Evolutionary conservation across 2,113 vertebrate species (phyloP), one percentile per base, ranked within the genome.

Genomic region (Manacus vitellinus): DNA sequence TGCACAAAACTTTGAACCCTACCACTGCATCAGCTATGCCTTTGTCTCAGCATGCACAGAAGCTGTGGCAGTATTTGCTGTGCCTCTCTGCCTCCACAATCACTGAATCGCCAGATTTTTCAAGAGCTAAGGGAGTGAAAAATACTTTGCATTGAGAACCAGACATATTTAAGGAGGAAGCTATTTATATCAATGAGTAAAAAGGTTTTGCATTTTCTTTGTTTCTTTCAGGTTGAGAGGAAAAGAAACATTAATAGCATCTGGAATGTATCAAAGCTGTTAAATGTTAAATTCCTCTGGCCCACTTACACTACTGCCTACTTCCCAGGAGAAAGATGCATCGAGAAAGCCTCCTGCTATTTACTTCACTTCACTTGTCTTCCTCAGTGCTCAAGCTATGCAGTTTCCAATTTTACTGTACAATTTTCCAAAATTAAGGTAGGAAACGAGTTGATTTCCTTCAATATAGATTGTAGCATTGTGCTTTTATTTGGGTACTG

Each of bases 61-160:
- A 41, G 10, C 56, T n/a, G 68, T 33, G 30, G 18, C 59, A 81
- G 30, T 43, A 16, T 39, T 47, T 70, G 30, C 44, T 11, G 4
- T 8, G 21, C 4, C 21, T 20, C 39, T 33, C 37, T 43, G 59
- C 49, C 23, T 55, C 33, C 51, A 12, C 14, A 24, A 41, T 5
- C 52, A 15, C 1, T 8, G 31, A 68, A 65, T 20, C 0, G 0
- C 20, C n/a, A 79, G 37, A 16, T 84, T 55, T 31, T 27, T 43
- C 17, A 41, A 7, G 22, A 74, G 18, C 52, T 8, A 28, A 41
- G 23, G 2, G 15, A 84, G 37, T 21, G n/a, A 83, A 54, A 83
- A 62, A 55, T 35, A 52, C 17, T 44, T 62, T 15, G 17, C 30
- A 43, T 0, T 72, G 37, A 88, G 41, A 28, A 49, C 13, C 14